Base-by-base conservation (phyloP, 2,888 invertebrate genomes). In the Lysandra bellargus region DNA sequence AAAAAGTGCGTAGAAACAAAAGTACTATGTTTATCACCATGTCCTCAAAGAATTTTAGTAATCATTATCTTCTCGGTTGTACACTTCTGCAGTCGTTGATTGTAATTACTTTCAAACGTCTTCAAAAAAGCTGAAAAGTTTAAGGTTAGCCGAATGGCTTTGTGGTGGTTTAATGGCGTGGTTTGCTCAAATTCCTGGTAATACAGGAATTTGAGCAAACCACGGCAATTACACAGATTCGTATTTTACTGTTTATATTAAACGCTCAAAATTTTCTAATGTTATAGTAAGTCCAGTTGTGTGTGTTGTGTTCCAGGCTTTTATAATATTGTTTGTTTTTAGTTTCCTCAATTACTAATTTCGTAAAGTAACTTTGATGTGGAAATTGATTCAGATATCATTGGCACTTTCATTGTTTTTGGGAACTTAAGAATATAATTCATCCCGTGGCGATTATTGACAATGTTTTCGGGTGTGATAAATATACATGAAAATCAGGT, bases 401-500 rank as follows among this genome's bases (percentile, higher is more conserved):
- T 33, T 14, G 14, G 4, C 33, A 23, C 1, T 23, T 30, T 23
- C 23, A 14, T 61, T 61, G 2, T 14, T 14, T 14, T 37, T 14
- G 4, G 1, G 1, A 33, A 14, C 69, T 4, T 17, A 37, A 4
- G 33, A 17, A 33, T 30, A 9, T 30, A 30, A 69, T 69, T 69
- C 14, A 33, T 69, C 69, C 17, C 5, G 64, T 69, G 30, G 4
- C 17, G 33, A 5, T 69, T 69, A 75, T 75, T 75, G 9, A 49
- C 14, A 23, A 23, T 49, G 12, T 23, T 23, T 7, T 75, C n/a
- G 23, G 2, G 4, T 44, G 9, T 75, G 9, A 44, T 49, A 75
- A 44, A 75, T 23, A 49, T 49, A 75, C 23, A 75, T 75, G 75
- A 44, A 75, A 49, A 44, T 49, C 75, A 75, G 23, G 44, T 49